Evolutionary conservation across 2,888 invertebrate genomes (phyloP), one percentile per base, ranked within the genome.

Genomic region (Drosophila ustulata): DNA sequence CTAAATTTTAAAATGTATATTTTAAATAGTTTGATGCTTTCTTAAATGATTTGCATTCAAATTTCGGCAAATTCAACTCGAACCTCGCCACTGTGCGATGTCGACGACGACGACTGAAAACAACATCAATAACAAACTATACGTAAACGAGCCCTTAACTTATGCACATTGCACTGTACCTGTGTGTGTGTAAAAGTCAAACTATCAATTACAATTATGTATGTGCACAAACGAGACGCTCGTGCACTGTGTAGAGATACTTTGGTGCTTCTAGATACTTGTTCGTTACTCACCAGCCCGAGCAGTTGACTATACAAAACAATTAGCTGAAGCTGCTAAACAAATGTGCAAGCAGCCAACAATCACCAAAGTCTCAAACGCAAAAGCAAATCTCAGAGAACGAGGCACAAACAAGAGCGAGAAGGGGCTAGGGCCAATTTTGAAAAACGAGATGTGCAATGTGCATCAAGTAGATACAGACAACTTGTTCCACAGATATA

Each of bases 131-230:
- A 75, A 52, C 62, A 74, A 74, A 63, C 52, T 58, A 52, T 51
- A 69, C 57, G 56, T 58, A 76, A 57, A 58, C 62, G 66, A 66
- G 78, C 82, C 79, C 79, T 81, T 81, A 81, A 73, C 82, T 78
- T 76, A 73, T 73, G 70, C 73, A 80, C 81, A 83, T 80, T 82
- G 78, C 52, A 80, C 68, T 55, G 13, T 34, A 47, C 28, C 37
- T 57, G 32, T n/a, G n/a, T 43, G 30, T 63, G 43, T 64, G 13
- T 32, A 61, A 64, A 69, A 75, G 73, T 65, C 65, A 69, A 77
- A 65, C 78, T 74, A 78, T 78, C 77, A 78, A 67, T 77, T 78
- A 71, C 74, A 74, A 78, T 71, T 71, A 77, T 75, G 75, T 71
- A 71, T 75, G 75, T 75, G 75, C 75, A 71, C 57, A 75, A 51